These are phyloP conservation scores for Automeris io DNA, from an alignment of 2,888 invertebrate genomes.

Conservation along the genomic window DNA sequence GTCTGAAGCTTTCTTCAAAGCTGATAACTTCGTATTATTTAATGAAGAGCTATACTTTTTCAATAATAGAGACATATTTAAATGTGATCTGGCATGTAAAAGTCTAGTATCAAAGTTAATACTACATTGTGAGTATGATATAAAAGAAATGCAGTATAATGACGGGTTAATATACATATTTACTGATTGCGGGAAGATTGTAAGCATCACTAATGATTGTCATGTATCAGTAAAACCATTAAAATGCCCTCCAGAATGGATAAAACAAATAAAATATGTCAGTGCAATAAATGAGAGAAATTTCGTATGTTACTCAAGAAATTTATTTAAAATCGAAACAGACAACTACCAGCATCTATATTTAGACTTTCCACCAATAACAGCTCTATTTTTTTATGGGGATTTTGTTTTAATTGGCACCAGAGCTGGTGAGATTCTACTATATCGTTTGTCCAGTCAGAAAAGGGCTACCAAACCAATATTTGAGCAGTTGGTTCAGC, in stretches of 20 bases:
- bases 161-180: conserved; percentile 37
- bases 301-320: conserved; percentile 55
- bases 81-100: conserved; percentile 34
- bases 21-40: conserved; percentile 46
- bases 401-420: conserved; percentile 53
- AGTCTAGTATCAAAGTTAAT: conserved; percentile 38
- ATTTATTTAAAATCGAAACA: conserved; percentile 55
- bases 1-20: conserved; percentile 46
- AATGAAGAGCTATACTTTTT: conserved; percentile 39
- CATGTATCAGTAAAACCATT: conserved; percentile 28
- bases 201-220: conserved; percentile 31
- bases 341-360: conserved; percentile 49
- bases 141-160: conserved; percentile 46
- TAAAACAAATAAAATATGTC: conserved; percentile 48
- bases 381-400: conserved; percentile 57
- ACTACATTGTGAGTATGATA: conserved; percentile 42
- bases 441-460: conserved; percentile 52
- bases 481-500: conserved; percentile 40
- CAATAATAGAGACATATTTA: conserved; percentile 42
- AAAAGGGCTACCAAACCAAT: conserved; percentile 35
- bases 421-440: conserved; percentile 40
- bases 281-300: conserved; percentile 46
- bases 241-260: conserved; percentile 49
- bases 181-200: conserved; percentile 52
- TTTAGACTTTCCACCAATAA: conserved; percentile 54